Conservation (phyloP, 1,140 invertebrate species). For the Caenorhabditis elegans region DNA sequence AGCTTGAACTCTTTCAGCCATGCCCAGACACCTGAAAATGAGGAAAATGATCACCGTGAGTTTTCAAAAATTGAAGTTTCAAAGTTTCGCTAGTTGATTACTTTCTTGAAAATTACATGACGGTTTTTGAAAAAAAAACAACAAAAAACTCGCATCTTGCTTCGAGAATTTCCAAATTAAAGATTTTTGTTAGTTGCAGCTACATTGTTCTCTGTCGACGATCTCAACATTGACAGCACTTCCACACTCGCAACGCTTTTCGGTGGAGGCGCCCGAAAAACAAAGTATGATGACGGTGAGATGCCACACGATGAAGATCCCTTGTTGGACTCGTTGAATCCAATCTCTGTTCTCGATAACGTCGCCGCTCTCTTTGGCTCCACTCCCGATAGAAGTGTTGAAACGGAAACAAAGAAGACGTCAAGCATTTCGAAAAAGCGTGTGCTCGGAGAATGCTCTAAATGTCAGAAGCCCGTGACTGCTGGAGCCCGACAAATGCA, state of each 20-base stretch:
- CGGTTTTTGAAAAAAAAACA: not conserved
- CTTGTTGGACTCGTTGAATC: not conserved
- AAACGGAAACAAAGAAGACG: not conserved
- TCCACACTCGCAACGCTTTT: not conserved
- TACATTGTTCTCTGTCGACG: not conserved
- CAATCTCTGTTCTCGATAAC: slow-evolving; percentile 37
- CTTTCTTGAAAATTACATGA: too few relatives aligned
- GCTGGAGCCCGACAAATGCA: slow-evolving; percentile 66
- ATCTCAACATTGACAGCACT: not conserved
- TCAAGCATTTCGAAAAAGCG: slow-evolving; percentile 55
- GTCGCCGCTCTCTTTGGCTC: slow-evolving; percentile 41
- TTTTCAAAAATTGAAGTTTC: too few relatives aligned
- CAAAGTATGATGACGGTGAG: not conserved
- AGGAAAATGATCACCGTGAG: slow-evolving; percentile 16
- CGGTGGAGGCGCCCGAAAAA: not conserved
- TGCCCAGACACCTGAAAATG: slow-evolving; percentile 20
- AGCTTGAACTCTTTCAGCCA: not conserved
- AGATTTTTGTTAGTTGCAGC: not conserved
- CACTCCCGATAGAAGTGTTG: not conserved
- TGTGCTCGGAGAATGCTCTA: slow-evolving; percentile 58
- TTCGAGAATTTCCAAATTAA: too few relatives aligned
- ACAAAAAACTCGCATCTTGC: too few relatives aligned
- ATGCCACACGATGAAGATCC: not conserved
- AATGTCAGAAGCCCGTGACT: slow-evolving; percentile 63
- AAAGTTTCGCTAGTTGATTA: too few relatives aligned